Conservation (phyloP, 2,797 vertebrate species). For the Geotrypetes seraphini region DNA sequence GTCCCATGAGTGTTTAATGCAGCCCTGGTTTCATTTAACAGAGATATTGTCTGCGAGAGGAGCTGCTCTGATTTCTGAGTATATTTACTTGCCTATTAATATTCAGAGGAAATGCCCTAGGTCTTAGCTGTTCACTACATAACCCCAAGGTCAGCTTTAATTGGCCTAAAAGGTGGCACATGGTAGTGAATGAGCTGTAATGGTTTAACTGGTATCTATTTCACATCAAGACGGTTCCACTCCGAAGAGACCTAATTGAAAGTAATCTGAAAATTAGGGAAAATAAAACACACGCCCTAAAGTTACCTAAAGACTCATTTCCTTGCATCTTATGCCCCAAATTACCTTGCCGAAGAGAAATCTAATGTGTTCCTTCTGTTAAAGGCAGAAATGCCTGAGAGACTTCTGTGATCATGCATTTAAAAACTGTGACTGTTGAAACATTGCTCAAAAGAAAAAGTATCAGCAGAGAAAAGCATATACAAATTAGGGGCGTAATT, state of each 20-base stretch:
- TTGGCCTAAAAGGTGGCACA: conserved; percentile 82
- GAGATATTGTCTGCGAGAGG: conserved; percentile 76
- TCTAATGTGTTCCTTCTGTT: conserved; percentile 51
- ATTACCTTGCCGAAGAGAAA: conserved; percentile 47
- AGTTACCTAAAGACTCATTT: conserved; percentile 62
- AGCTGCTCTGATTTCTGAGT: conserved; percentile 28
- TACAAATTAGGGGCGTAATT: too few relatives aligned
- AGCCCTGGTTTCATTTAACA: conserved; percentile 61
- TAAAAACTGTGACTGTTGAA: conserved; percentile 37
- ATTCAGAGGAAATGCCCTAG: conserved; percentile 80
- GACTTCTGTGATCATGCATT: conserved; percentile 38
- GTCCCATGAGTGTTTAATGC: too few relatives aligned
- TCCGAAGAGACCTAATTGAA: conserved; percentile 64
- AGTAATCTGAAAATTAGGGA: conserved; percentile 78
- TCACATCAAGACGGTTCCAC: conserved; percentile 74
- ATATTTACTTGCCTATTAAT: conserved; percentile 63
- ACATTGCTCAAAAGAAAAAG: conserved; percentile 25
- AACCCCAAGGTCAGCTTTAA: conserved; percentile 76
- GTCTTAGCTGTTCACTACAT: conserved; percentile 71
- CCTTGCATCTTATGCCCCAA: conserved; percentile 52
- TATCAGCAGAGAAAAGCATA: too few relatives aligned
- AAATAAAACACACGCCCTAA: conserved; percentile 72
- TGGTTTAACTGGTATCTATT: conserved; percentile 97
- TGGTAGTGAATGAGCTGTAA: conserved; percentile 79
- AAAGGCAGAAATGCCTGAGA: conserved; percentile 34